phyloP scores from a whole-genome alignment of 1,140 invertebrate species.

The Drosophila elegans region DNA sequence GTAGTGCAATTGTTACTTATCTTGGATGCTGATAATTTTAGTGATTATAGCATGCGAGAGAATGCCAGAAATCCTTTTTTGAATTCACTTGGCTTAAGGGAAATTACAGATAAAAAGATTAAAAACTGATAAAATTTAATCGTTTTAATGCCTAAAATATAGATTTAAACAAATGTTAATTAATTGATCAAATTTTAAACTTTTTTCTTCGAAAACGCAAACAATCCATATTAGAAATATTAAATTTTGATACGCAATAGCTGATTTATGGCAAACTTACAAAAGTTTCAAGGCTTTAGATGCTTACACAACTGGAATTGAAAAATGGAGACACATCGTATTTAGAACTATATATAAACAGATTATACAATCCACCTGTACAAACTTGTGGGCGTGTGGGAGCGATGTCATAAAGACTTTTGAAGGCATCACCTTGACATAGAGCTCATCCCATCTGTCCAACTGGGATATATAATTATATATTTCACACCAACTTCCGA shows the following conservation, averaged over 20 bases:
- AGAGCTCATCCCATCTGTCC: conserved; percentile 27
- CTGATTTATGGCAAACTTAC: not conserved
- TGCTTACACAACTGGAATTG: conserved; percentile 51
- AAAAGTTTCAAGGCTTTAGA: conserved; percentile 10
- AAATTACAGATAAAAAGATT: not conserved
- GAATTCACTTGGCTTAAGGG: not conserved
- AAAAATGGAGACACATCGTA: conserved; percentile 23
- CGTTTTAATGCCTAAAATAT: too few relatives aligned
- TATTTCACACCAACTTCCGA: conserved; percentile 36
- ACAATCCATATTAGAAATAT: not conserved
- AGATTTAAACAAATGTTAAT: too few relatives aligned
- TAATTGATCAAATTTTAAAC: too few relatives aligned
- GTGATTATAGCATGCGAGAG: not conserved
- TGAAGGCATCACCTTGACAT: conserved; percentile 38
- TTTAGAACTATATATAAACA: conserved; percentile 31
- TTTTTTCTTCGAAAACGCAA: not conserved
- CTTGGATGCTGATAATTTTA: conserved; percentile 10
- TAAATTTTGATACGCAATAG: conserved; percentile 24
- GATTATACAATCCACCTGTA: conserved; percentile 51
- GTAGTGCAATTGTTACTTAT: conserved; percentile 28
- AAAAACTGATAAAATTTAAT: too few relatives aligned
- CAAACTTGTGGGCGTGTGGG: conserved; percentile 50
- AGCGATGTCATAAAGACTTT: conserved; percentile 47
- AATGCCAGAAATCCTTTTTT: not conserved
- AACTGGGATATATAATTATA: conserved; percentile 20